Base-by-base conservation (phyloP, 1,140 invertebrate genomes). In the Centruroides sculpturatus region DNA sequence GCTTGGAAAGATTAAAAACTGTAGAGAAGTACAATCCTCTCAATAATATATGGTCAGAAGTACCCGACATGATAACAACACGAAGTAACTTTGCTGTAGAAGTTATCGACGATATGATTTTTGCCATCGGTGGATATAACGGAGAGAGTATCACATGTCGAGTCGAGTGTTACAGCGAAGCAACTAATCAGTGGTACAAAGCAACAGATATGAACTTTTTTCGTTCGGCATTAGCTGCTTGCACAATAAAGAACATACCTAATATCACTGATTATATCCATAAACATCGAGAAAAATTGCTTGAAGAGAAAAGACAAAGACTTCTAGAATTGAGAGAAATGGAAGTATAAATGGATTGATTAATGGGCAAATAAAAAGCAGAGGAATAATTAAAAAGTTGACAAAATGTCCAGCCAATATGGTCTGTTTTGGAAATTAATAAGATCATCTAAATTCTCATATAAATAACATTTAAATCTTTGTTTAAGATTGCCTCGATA, bases 71-170 rank as follows among this genome's bases (percentile, higher is more conserved):
- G 57, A 41, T 8, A 47, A 53, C 3, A 12, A 4, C 57, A 1
- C 52, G 51, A 23, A 59, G 57, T 11, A 59, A 59, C 23, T 59
- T 59, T 54, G 57, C 50, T 5, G 23, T 53, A 34, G 7, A 41
- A 23, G 23, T 23, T 23, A 23, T 2, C 23, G 23, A 23, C 23
- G 23, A 23, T 23, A 23, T 23, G 23, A 23, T 50, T 53, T 84
- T 84, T 68, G 79, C 78, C 1, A 83, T 84, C 23, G 83, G 82
- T 11, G 83, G 83, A 7, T 76, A 84, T 76, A 75, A 83, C 78
- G 82, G 81, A 3, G 74, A 77, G 0, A 78, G 76, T 0, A 83
- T 89, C 0, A 90, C 91, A 34, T 87, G 84, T 66, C 85, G 90
- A 64, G 90, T 92, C 1, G 23, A 23, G 23, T 23, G 23, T 23